Percentiles rank a stretch among this genome's conserved stretches.
Evolutionary conservation across 1,140 invertebrate species (phyloP).

Genomic region (Oryctes rhinoceros): DNA sequence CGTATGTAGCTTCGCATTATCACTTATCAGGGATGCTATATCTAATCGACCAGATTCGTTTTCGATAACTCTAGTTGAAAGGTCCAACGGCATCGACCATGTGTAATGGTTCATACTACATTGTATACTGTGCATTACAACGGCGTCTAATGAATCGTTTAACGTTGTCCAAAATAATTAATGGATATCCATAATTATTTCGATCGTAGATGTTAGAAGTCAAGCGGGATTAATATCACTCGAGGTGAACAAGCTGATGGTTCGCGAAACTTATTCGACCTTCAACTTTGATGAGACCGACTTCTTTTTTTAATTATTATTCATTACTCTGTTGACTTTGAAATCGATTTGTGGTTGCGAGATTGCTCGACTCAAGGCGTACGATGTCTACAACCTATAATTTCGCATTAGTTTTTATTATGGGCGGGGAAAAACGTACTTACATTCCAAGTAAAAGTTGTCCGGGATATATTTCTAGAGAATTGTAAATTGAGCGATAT

Average conservation of each 20-base stretch:
- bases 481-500: too few species aligned
- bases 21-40: background rate
- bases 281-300: background rate
- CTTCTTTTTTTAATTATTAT: background rate
- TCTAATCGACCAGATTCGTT: background rate
- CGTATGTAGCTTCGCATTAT: too few species aligned
- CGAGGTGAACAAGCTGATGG: slow-evolving; percentile 5
- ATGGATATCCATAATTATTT: too few species aligned
- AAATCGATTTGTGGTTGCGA: background rate
- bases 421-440: too few species aligned
- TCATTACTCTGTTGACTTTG: background rate
- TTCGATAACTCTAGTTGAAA: background rate
- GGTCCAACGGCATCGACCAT: background rate
- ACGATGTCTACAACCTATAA: too few species aligned
- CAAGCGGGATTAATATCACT: background rate
- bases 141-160: too few species aligned
- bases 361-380: too few species aligned
- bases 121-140: background rate
- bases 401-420: too few species aligned
- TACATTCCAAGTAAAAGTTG: too few species aligned
- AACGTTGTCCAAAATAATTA: too few species aligned
- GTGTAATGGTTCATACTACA: background rate
- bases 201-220: too few species aligned
- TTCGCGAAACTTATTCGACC: background rate
- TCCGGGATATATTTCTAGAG: too few species aligned